Base-by-base conservation (phyloP, 2,888 invertebrate species). In the Smittia aterrima region DNA sequence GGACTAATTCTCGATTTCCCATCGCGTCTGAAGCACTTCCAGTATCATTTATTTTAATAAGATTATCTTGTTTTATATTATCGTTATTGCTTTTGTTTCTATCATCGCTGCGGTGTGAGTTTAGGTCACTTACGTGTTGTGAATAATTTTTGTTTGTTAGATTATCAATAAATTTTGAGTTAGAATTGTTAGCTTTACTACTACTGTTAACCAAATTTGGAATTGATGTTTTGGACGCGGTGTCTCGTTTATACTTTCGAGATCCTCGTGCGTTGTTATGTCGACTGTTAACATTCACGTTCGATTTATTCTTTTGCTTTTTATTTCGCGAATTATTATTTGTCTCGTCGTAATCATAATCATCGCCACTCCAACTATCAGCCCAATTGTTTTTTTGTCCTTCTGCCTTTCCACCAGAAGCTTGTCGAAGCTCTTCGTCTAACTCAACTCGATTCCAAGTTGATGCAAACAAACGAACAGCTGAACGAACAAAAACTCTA, bases 101-200 rank as follows among this genome's bases (percentile, higher is more conserved):
- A 75, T 68, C 70, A 18, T 32, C 70, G 70, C 54, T 71, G 11
- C 20, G 18, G 54, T 71, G 75, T 75, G 76, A 68, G 74, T 75
- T 74, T 79, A 79, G 78, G 79, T 78, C 79, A 79, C 79, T 79
- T 78, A 77, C 77, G 77, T 78, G 79, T 79, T 79, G 77, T 68
- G 7, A 22, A 58, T 58, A 4, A 79, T 20, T 78, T 79, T 1
- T 64, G 76, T 75, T 79, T 58, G 16, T 58, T 58, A 22, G 18
- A 58, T 58, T 7, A 58, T 68, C 20, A 47, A 47, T 47, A 47
- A 54, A 13, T 9, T 73, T 64, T 24, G 20, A 38, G 79, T 68
- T 79, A 78, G 77, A 76, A 77, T 77, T 77, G 77, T 77, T 77
- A 77, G 74, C 76, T 38, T 73, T 68, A 64, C 20, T 68, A 24